phyloP scores from a whole-genome alignment of 2,113 vertebrate genomes.

The Nansenia antarctica region DNA sequence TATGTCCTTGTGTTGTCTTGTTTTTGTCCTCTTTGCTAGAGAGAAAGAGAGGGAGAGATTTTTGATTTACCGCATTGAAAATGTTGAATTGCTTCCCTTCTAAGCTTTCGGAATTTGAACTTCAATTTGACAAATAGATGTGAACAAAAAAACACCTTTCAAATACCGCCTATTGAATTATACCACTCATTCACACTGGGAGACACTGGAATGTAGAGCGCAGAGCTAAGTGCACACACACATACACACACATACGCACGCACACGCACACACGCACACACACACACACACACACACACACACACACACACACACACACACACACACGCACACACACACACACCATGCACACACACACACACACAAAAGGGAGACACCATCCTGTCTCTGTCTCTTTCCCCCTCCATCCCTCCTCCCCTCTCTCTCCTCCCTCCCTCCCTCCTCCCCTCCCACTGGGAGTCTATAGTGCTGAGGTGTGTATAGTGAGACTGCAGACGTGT shows the following conservation, averaged over 20 bases:
- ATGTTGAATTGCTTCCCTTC: too few species aligned
- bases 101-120: too few species aligned
- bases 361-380: background rate
- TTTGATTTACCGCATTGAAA: too few species aligned
- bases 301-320: background rate
- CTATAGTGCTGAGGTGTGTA: background rate
- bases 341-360: too few species aligned
- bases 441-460: background rate
- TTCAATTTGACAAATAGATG: slow-evolving; percentile 31
- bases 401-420: background rate
- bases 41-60: background rate
- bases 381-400: background rate
- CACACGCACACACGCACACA: too few species aligned
- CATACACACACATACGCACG: too few species aligned
- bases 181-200: too few species aligned
- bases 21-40: background rate
- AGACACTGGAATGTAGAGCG: too few species aligned
- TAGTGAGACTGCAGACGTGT: background rate
- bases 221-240: too few species aligned
- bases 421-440: background rate
- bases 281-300: background rate
- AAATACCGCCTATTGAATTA: slow-evolving; percentile 40
- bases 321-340: too few species aligned
- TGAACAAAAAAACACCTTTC: slow-evolving; percentile 28
- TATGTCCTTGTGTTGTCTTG: background rate